phyloP scores from a whole-genome alignment of 2,113 vertebrate genomes.

The Oceanites oceanicus region DNA sequence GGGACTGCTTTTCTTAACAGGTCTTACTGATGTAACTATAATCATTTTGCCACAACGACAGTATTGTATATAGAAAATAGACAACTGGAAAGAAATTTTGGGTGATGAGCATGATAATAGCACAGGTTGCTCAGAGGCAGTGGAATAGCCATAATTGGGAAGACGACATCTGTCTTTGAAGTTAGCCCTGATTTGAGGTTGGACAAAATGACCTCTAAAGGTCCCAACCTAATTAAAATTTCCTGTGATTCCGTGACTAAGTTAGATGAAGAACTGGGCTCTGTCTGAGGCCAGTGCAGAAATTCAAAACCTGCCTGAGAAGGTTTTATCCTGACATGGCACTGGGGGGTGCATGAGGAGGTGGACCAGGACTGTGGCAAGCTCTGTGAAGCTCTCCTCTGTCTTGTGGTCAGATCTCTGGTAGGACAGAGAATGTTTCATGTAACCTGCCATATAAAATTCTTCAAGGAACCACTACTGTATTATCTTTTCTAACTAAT shows the following conservation, averaged over 20 bases:
- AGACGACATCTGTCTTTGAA: not conserved
- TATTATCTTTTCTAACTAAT: not conserved
- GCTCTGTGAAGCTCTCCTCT: not conserved
- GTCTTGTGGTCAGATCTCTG: not conserved
- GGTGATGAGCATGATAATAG: not conserved
- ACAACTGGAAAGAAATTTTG: not conserved
- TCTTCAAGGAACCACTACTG: not conserved
- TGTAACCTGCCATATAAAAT: not conserved
- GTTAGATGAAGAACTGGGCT: not conserved
- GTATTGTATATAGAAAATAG: not conserved
- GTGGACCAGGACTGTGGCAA: not conserved
- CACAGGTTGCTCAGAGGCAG: not conserved
- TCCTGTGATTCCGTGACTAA: not conserved
- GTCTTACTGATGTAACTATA: not conserved
- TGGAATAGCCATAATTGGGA: not conserved
- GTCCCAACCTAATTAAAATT: not conserved
- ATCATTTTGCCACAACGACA: not conserved
- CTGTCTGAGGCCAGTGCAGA: not conserved
- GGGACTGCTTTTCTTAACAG: not conserved
- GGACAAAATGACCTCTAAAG: not conserved
- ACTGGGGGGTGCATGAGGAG: fast-evolving
- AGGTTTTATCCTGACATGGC: not conserved
- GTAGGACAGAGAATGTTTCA: not conserved
- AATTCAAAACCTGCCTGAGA: not conserved
- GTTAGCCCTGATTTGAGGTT: not conserved